Base-by-base conservation (phyloP, 2,888 invertebrate genomes). In the Drepanosiphum platanoidis region DNA sequence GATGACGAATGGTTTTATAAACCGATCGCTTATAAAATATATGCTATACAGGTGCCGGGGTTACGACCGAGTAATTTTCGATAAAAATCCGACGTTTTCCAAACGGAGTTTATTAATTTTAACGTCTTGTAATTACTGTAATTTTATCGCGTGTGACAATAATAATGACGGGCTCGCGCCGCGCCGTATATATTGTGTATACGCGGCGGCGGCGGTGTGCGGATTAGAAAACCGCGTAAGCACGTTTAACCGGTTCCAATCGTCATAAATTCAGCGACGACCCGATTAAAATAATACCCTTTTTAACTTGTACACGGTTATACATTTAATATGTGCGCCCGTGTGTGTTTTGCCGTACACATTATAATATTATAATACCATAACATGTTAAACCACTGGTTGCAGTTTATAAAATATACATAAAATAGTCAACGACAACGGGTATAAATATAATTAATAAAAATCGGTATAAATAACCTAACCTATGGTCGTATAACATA, bases 161-260 rank as follows among this genome's bases (percentile, higher is more conserved):
- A 58, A 27, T 22, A 27, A 3, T 32, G 1, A 4, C 13, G 27
- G 1, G 13, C 30, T 5, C 30, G 30, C 1, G 9, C 64, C 1
- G 9, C 64, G 30, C 3, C 9, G 42, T 42, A 15, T 9, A 15
- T 42, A 42, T 42, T 9, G 9, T 64, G 11, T 30, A 27, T 11
- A 8, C 9, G 30, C 22, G 30, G 27, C 27, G 1, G 1, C 30
- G 22, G 61, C n/a, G 34, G 7, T n/a, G 22, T 22, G 18, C 27
- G 27, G 39, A 64, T 64, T 77, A 64, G 22, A 39, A 78, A 61
- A 64, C 22, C 36, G 36, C 77, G 27, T 66, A 36, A 61, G n/a
- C 78, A 42, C 78, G 78, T 78, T 39, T 64, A 78, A 78, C 78
- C 61, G 78, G 78, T 78, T 78, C n/a, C 61, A 39, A 64, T 39